A percentile compares a stretch with the other conserved stretches of the same genome.
phyloP scores from a whole-genome alignment of 2,888 invertebrate species.

The Stratiomys singularior region DNA sequence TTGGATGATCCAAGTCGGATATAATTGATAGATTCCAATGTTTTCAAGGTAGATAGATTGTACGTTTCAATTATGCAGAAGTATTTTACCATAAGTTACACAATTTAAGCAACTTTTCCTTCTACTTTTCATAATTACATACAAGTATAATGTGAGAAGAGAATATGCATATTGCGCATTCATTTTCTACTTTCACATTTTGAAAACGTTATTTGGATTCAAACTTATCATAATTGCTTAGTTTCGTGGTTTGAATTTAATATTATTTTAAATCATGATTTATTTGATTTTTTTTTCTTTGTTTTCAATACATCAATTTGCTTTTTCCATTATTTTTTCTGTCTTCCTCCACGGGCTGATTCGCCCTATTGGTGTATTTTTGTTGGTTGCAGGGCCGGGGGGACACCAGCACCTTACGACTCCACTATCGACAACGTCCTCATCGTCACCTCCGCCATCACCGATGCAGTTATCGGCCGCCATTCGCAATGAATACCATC shows the following conservation, averaged over 20 bases:
- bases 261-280: conserved; percentile 31
- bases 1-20: neutral
- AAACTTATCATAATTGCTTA: conserved; percentile 1
- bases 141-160: neutral
- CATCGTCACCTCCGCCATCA: conserved; percentile 63
- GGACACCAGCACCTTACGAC: conserved; percentile 61
- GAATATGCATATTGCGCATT: neutral
- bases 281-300: conserved; percentile 49
- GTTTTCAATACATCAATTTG: conserved; percentile 55
- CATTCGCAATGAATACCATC: conserved; percentile 50
- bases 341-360: conserved; percentile 63
- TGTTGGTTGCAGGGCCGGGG: conserved; percentile 65
- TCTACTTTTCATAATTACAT: neutral
- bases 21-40: neutral
- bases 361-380: conserved; percentile 58
- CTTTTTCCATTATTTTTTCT: conserved; percentile 54
- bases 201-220: neutral
- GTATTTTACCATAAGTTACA: conserved; percentile 4
- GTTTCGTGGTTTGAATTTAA: neutral
- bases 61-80: neutral
- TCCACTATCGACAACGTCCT: conserved; percentile 61
- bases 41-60: conserved; percentile 13
- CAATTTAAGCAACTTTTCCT: neutral
- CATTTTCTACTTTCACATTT: neutral
- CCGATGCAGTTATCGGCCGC: conserved; percentile 63